Conservation (phyloP, 2,888 invertebrate genomes). For the Catocala fraxini region DNA sequence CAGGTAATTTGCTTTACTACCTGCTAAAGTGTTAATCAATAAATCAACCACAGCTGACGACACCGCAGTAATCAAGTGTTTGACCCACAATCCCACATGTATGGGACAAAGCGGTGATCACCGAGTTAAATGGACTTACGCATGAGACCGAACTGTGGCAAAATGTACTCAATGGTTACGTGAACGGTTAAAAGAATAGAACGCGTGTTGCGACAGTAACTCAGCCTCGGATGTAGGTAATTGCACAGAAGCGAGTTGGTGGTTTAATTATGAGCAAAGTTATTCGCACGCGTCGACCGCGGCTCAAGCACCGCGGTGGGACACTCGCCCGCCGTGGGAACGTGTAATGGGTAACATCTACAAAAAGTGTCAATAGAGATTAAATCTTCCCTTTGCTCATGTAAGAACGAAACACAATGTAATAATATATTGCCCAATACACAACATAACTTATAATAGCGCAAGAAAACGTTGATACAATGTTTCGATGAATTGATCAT, state of each 20-base stretch:
- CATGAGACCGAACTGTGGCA: slow-evolving; percentile 52
- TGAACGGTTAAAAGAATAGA: slow-evolving; percentile 74
- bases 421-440: slow-evolving; percentile 73
- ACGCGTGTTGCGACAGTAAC: slow-evolving; percentile 75
- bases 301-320: slow-evolving; percentile 47
- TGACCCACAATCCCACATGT: slow-evolving; percentile 72
- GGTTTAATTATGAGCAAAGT: slow-evolving; percentile 65
- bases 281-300: slow-evolving; percentile 70
- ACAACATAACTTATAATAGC: slow-evolving; percentile 52
- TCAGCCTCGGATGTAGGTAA: slow-evolving; percentile 77
- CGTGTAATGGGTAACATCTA: slow-evolving; percentile 60
- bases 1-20: slow-evolving; percentile 37
- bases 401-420: slow-evolving; percentile 75
- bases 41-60: slow-evolving; percentile 43
- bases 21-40: slow-evolving; percentile 37
- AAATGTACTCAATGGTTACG: slow-evolving; percentile 70
- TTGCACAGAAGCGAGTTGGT: slow-evolving; percentile 63
- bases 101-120: slow-evolving; percentile 61
- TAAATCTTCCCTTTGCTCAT: slow-evolving; percentile 67
- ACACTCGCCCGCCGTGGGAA: slow-evolving; percentile 68
- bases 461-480: slow-evolving; percentile 58
- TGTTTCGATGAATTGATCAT: slow-evolving; percentile 54
- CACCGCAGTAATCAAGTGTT: slow-evolving; percentile 51
- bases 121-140: slow-evolving; percentile 54
- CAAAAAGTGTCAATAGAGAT: slow-evolving; percentile 69